phyloP scores from a whole-genome alignment of 1,140 invertebrate genomes.

The Camponotus floridanus region DNA sequence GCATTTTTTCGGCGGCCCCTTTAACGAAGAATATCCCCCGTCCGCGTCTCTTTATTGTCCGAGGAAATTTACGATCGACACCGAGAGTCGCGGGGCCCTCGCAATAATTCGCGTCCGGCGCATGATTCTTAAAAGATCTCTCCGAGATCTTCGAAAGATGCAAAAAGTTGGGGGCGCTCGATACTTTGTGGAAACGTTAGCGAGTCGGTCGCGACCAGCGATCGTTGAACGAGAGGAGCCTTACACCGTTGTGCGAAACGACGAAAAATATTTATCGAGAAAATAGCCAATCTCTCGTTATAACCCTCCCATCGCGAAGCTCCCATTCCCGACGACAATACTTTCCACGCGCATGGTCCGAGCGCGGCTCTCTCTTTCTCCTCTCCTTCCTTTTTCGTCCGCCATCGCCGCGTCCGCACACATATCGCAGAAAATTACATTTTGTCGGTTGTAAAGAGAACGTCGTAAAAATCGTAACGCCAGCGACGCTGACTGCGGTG shows the following conservation, averaged over 20 bases:
- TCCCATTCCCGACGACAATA: conserved; percentile 51
- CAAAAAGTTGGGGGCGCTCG: not conserved
- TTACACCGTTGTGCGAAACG: conserved; percentile 31
- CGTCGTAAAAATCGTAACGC: conserved; percentile 84
- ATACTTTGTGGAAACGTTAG: conserved; percentile 1
- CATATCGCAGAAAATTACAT: conserved; percentile 85
- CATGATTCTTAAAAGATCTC: conserved; percentile 40
- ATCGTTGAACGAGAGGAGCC: not conserved
- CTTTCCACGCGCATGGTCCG: conserved; percentile 50
- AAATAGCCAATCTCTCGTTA: conserved; percentile 63
- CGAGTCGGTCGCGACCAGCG: not conserved
- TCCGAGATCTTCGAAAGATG: not conserved
- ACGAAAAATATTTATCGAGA: conserved; percentile 60
- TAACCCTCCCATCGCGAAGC: conserved; percentile 44
- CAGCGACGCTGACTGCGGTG: conserved; percentile 79
- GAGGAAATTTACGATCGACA: conserved; percentile 78
- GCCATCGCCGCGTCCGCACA: conserved; percentile 70
- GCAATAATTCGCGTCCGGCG: conserved; percentile 67
- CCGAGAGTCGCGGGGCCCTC: conserved; percentile 67
- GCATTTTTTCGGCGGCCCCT: conserved; percentile 58
- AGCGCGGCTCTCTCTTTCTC: not conserved
- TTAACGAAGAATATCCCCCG: conserved; percentile 68
- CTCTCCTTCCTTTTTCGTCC: conserved; percentile 41
- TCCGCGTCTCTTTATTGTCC: conserved; percentile 75
- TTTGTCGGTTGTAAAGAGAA: conserved; percentile 85